phyloP scores from a whole-genome alignment of 2,797 vertebrate species.

The Lithobates pipiens region DNA sequence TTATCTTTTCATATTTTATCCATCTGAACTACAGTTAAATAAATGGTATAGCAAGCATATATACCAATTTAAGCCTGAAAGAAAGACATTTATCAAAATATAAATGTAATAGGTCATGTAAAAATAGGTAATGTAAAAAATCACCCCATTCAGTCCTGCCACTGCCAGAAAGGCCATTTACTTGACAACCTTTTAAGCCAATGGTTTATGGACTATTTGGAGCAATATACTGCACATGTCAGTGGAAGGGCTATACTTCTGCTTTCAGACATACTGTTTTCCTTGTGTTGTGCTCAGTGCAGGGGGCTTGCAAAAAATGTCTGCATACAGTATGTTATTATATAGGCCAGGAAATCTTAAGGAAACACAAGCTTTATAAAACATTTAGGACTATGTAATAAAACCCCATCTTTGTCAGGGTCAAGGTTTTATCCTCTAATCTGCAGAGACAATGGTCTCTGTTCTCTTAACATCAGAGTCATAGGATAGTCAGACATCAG shows the following conservation, averaged over 20 bases:
- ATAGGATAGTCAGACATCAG: too few species aligned
- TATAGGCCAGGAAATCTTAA: too few species aligned
- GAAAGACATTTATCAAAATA: not conserved
- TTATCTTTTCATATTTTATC: not conserved
- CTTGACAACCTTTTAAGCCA: not conserved
- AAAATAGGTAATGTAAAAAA: not conserved
- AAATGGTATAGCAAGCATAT: not conserved
- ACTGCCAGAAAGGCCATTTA: not conserved
- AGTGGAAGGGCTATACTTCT: not conserved
- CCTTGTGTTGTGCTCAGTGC: not conserved
- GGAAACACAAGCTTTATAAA: too few species aligned
- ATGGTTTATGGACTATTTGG: not conserved
- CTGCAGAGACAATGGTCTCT: too few species aligned
- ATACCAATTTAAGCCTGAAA: slow-evolving; percentile 11
- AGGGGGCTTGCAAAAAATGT: not conserved
- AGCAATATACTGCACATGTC: not conserved
- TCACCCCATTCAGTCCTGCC: not conserved
- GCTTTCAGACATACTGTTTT: not conserved
- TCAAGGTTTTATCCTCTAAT: too few species aligned
- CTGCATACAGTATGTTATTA: not conserved
- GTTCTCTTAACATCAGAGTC: too few species aligned
- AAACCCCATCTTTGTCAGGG: too few species aligned
- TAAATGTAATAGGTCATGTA: not conserved
- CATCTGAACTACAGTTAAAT: not conserved
- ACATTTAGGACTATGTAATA: too few species aligned